These are phyloP conservation scores for Eremophila alpestris DNA, from an alignment of 2,797 vertebrate genomes.

Conservation along the genomic window DNA sequence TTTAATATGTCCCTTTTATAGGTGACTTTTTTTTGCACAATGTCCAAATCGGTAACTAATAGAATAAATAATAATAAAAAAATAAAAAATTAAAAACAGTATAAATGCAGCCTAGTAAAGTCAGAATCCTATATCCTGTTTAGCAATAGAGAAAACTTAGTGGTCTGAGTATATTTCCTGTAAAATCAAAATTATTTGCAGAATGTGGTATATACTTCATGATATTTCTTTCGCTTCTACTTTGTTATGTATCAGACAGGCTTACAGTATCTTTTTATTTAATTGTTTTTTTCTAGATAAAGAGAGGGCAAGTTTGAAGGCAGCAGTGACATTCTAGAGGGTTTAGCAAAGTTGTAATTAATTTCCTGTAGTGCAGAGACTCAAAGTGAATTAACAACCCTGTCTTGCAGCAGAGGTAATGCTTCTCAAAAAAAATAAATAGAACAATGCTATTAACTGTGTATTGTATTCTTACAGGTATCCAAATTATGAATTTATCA, in stretches of 20 bases:
- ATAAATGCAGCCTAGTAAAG: neutral
- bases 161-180: neutral
- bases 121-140: neutral
- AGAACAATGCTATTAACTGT: neutral
- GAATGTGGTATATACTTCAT: neutral
- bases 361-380: neutral
- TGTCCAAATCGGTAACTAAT: neutral
- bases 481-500: conserved; percentile 96
- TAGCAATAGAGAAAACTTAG: neutral
- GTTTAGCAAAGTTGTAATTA: neutral
- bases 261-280: neutral
- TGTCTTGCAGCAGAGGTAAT: neutral
- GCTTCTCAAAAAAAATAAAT: neutral
- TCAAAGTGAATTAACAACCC: neutral
- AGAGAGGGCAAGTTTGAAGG: neutral
- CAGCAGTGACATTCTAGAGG: neutral
- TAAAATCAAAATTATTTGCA: neutral
- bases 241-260: neutral
- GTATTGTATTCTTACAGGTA: conserved; percentile 81
- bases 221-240: neutral
- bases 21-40: neutral
- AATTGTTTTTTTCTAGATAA: neutral
- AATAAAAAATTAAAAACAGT: no score
- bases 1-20: neutral
- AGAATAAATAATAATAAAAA: no score